Base-by-base conservation (phyloP, 2,797 vertebrate species). In the Aplochiton taeniatus region DNA sequence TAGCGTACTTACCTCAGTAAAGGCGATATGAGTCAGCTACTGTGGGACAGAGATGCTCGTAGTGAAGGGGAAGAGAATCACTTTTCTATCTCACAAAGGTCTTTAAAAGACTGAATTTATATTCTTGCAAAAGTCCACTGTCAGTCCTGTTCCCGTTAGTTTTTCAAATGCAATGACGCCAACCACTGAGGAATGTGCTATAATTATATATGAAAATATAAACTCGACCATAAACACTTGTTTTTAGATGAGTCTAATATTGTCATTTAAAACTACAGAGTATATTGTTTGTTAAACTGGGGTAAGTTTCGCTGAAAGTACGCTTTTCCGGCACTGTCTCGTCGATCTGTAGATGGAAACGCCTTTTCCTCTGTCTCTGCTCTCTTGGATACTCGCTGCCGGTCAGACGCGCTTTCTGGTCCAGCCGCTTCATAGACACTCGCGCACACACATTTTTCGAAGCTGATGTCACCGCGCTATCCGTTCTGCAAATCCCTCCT, bases 381-480 rank as follows among this genome's bases (percentile, higher is more conserved):
- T 55, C 59, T 77, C 66, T 68, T 70, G 66, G 6, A 58, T 83
- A 59, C 68, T 44, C 68, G 60, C 62, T 61, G 58, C 50, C 66
- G 16, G 54, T 55, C 71, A 73, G 77, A 64, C 79, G 73, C 78
- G 80, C 75, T 76, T 83, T 81, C 83, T 86, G 87, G 82, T 74
- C 80, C 73, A 18, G 69, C 47, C 70, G 72, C 71, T 78, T 82
- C 77, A 76, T 74, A 76, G 66, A 80, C 70, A 66, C 68, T 60
- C 60, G 41, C 65, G 46, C 72, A 86, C 84, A 88, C 79, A 85
- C 89, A 92, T 92, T 92, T 92, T 93, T 91, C 68, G 69, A 77
- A 79, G 85, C 88, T 92, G 90, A 93, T 92, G 92, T 93, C 90
- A 93, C 90, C 49, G 11, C 4, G 69, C 85, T 86, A 88, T 91